Base-by-base conservation (phyloP, 2,888 invertebrate genomes). In the Sarcophaga subvicina region DNA sequence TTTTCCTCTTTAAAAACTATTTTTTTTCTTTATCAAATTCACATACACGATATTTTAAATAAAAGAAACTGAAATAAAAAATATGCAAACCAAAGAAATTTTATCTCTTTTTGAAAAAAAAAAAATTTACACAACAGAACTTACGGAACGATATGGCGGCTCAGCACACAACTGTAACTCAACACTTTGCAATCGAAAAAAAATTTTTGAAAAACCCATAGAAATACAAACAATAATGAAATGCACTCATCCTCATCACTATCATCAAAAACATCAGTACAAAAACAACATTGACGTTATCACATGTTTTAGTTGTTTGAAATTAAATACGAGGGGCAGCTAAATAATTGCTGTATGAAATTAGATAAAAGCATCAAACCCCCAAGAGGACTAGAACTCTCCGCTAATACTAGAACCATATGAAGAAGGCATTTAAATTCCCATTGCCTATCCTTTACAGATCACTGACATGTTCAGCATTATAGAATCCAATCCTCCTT, bases 191-290 rank as follows among this genome's bases (percentile, higher is more conserved):
- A 83, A 78, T 78, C 54, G 69, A 37, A 37, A 37, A 37, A 37
- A 37, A 37, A 1, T 5, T 27, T 27, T 25, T 4, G 6, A 37
- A 78, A 83, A 83, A 73, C 67, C 72, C 73, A 83, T 73, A 78
- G 78, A 83, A 83, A 73, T 83, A 67, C 72, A 72, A 78, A 78
- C 67, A 78, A 78, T 69, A 64, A 64, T 66, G 67, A 75, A 73
- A 73, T 77, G 27, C 59, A 77, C 71, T 77, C 71, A 77, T 82
- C 54, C 70, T 69, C 63, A 12, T 70, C 60, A 77, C 71, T 66
- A 77, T 82, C 54, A 76, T 69, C 69, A 22, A 69, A 37, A 77
- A 54, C 17, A 54, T 54, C 54, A 54, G 54, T 54, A 54, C 12
- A 54, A 17, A 54, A 54, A 54, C 70, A 63, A 37, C 37, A 12